A percentile compares a stretch with the other conserved stretches of the same genome.
Evolutionary conservation across 2,797 vertebrate genomes (phyloP).

Genomic region (Melanotaenia trifasciata): DNA sequence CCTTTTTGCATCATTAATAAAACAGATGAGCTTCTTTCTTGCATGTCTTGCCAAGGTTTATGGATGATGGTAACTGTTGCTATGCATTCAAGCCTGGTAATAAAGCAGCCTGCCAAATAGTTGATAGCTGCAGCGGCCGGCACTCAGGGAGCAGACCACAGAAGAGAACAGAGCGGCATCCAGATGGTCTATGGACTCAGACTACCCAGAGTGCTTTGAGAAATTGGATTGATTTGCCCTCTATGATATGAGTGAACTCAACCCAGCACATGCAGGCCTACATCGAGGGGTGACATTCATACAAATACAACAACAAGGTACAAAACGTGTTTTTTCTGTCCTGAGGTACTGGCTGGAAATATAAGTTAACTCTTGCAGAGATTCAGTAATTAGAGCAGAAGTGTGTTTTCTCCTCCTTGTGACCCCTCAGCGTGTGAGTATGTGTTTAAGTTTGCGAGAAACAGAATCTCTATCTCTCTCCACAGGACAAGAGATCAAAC

Average conservation of each 20-base stretch:
- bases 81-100: slow-evolving; percentile 55
- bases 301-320: slow-evolving; percentile 57
- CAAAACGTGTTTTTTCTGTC: slow-evolving; percentile 38
- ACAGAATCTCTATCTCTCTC: slow-evolving; percentile 71
- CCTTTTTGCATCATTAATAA: slow-evolving; percentile 33
- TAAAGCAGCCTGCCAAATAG: slow-evolving; percentile 59
- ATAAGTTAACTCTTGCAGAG: slow-evolving; percentile 62
- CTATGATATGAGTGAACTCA: slow-evolving; percentile 64
- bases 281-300: slow-evolving; percentile 48
- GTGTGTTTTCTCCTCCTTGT: slow-evolving; percentile 63
- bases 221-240: slow-evolving; percentile 79
- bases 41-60: slow-evolving; percentile 42
- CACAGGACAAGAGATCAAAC: slow-evolving; percentile 84
- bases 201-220: slow-evolving; percentile 73
- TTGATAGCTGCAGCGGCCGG: slow-evolving; percentile 65
- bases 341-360: slow-evolving; percentile 54
- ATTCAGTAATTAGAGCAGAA: slow-evolving; percentile 72
- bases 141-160: slow-evolving; percentile 62
- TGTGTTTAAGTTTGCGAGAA: slow-evolving; percentile 50
- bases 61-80: slow-evolving; percentile 64
- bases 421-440: slow-evolving; percentile 60
- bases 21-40: slow-evolving; percentile 18
- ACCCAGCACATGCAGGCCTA: slow-evolving; percentile 29
- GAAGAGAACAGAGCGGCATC: slow-evolving; percentile 66
- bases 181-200: slow-evolving; percentile 75